Conservation (phyloP, 1,140 invertebrate species). For the Cydia splendana region DNA sequence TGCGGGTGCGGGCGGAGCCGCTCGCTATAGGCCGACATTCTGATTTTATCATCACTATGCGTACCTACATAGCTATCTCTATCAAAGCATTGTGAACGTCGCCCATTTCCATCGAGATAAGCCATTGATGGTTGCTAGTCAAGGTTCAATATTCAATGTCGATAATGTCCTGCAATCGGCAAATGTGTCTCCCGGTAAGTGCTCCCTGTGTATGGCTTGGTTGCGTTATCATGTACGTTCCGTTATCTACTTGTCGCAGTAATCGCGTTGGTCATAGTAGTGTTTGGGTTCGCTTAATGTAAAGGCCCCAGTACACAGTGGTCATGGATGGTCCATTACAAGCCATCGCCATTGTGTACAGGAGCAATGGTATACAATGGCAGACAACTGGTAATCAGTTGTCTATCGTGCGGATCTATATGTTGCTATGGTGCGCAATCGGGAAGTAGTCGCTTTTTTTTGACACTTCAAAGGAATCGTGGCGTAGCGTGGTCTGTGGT, state of each 20-base stretch:
- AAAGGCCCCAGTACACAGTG: background rate
- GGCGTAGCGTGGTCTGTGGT: no score
- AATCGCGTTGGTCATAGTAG: slow-evolving; percentile 25
- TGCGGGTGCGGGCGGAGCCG: slow-evolving; percentile 34
- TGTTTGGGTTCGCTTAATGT: slow-evolving; percentile 12
- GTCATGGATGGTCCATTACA: no score
- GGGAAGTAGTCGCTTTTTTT: no score
- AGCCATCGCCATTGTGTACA: no score
- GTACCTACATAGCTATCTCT: slow-evolving; percentile 4
- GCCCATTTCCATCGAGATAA: slow-evolving; percentile 15
- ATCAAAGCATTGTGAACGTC: slow-evolving; percentile 13
- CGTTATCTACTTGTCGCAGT: slow-evolving; percentile 16
- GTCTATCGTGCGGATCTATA: no score
- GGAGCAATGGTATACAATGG: no score
- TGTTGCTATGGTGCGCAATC: no score
- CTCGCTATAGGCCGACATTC: slow-evolving; percentile 31
- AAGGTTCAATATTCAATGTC: slow-evolving; percentile 23
- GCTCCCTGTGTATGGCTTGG: slow-evolving; percentile 17
- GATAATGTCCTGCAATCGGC: slow-evolving; percentile 30
- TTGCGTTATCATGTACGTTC: slow-evolving; percentile 16
- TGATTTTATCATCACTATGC: slow-evolving; percentile 1
- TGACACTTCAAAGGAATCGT: no score
- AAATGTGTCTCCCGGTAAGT: slow-evolving; percentile 30
- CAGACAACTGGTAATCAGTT: no score
- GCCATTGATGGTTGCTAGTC: slow-evolving; percentile 19